Base-by-base conservation (phyloP, 2,113 vertebrate species). In the Chloroceryle aenea region DNA sequence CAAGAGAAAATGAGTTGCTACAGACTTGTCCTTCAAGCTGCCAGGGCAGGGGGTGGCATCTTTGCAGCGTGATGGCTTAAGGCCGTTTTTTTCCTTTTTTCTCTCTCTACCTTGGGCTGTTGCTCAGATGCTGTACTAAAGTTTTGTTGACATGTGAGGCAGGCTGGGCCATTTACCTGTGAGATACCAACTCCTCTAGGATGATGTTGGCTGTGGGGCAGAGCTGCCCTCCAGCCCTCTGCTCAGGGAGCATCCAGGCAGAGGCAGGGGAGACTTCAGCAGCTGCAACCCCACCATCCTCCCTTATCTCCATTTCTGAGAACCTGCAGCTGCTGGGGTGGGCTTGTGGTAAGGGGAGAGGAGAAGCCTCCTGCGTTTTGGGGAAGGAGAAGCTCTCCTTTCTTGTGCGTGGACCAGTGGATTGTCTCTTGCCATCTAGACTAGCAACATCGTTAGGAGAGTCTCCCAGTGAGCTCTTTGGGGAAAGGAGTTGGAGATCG, bases 21-120 rank as follows among this genome's bases (percentile, higher is more conserved):
- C 17, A 0, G 0, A 0, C 62, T 48, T 7, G 0, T 86, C 59
- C 73, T 77, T 42, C 20, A 5, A 56, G 82, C 67, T 40, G 17
- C 21, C 58, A 18, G 86, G 55, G 7, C n/a, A 0, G 0, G 53
- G 32, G 55, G 59, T 42, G 59, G 87, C 18, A 25, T 78, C 83
- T 85, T 64, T 32, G 67, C 58, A n/a, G 67, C 0, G 0, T 12
- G 62, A 38, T 56, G 58, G 66, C 81, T 94, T n/a, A 32, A 59
- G 85, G 93, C 67, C 72, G 1, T 9, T 82, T 48, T 59, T 47
- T 38, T 55, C 3, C 12, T 27, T 20, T 18, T 26, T 23, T 27
- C 27, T 74, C 36, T 68, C 38, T 36, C 62, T 38, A 72, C 53
- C 79, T 50, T 7, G 42, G 82, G 36, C 43, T 64, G 56, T 43